These are phyloP conservation scores for Megaustenia siamemsis DNA, from an alignment of 2,888 invertebrate species.

Conservation along the genomic window DNA sequence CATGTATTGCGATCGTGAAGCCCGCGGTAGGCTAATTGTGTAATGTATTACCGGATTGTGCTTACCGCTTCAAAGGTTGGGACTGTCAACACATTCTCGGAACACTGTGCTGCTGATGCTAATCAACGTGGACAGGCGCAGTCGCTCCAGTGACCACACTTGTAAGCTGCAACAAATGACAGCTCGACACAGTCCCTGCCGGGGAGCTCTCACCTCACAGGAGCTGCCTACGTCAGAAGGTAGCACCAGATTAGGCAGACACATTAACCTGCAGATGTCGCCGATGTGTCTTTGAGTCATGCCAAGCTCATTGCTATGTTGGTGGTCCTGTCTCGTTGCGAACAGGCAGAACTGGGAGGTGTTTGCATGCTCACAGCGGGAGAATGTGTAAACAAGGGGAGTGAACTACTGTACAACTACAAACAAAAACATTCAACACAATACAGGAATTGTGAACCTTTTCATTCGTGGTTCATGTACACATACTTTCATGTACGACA, in stretches of 20 bases:
- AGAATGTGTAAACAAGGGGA: too few relatives aligned
- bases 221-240: not conserved
- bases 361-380: too few relatives aligned
- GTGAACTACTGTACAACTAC: too few relatives aligned
- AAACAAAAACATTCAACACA: too few relatives aligned
- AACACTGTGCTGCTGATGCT: not conserved
- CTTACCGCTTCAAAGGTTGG: too few relatives aligned
- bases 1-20: too few relatives aligned
- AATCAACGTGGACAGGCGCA: not conserved
- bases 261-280: not conserved
- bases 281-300: not conserved
- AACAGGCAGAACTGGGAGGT: too few relatives aligned
- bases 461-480: too few relatives aligned
- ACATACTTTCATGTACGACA: too few relatives aligned
- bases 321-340: not conserved
- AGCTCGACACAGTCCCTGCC: not conserved
- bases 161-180: not conserved
- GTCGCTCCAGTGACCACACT: not conserved
- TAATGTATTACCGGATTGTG: too few relatives aligned
- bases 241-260: not conserved
- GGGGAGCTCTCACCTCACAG: not conserved
- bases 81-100: not conserved
- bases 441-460: too few relatives aligned
- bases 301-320: not conserved
- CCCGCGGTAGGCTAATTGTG: too few relatives aligned